Evolutionary conservation across 2,797 vertebrate species (phyloP).

Genomic region (Cirrhinus mrigala): DNA sequence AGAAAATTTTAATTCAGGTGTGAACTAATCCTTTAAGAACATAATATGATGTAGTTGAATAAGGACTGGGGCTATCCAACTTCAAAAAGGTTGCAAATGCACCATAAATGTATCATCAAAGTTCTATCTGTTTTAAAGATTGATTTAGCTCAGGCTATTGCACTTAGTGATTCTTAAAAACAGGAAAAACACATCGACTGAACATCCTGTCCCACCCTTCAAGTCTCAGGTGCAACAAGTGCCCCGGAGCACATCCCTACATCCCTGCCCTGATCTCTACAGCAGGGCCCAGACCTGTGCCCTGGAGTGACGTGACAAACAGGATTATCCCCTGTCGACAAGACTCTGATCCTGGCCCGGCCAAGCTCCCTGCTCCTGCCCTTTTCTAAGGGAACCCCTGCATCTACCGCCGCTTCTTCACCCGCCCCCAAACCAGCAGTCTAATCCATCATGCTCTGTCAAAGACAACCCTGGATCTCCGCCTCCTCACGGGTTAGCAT

Average conservation of each 20-base stretch:
- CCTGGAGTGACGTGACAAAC: conserved; percentile 80
- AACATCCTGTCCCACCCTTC: conserved; percentile 23
- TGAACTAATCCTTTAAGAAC: too few relatives aligned
- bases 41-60: neutral
- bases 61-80: neutral
- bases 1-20: too few relatives aligned
- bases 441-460: conserved; percentile 85
- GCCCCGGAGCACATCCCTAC: conserved; percentile 34
- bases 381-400: conserved; percentile 63
- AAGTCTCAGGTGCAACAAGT: conserved; percentile 37
- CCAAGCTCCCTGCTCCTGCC: conserved; percentile 60
- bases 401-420: conserved; percentile 53
- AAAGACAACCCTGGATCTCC: conserved; percentile 75
- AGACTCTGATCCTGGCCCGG: conserved; percentile 77
- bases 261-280: conserved; percentile 48
- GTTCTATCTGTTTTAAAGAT: conserved; percentile 13
- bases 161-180: neutral
- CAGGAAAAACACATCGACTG: neutral
- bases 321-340: conserved; percentile 85
- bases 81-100: neutral
- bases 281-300: conserved; percentile 65
- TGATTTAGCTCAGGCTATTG: neutral
- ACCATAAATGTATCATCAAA: neutral
- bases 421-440: conserved; percentile 67
- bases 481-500: conserved; percentile 73